phyloP scores from a whole-genome alignment of 1,140 invertebrate species.

The Copidosoma floridanum region DNA sequence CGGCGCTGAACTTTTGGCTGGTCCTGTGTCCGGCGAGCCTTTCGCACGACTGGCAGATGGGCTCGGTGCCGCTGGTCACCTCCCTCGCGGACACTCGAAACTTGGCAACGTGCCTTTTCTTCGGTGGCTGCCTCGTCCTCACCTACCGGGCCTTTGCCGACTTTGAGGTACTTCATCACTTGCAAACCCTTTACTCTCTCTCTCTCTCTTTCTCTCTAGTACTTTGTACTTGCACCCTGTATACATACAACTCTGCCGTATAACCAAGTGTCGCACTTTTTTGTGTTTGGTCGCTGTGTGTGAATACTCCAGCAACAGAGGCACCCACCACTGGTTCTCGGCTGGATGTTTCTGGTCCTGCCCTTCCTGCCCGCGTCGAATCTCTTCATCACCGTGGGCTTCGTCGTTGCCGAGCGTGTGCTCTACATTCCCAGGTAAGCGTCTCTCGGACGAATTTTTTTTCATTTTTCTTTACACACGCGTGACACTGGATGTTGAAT shows the following conservation, averaged over 20 bases:
- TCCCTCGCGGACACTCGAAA: conserved; percentile 69
- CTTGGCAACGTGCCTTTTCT: conserved; percentile 68
- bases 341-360: conserved; percentile 67
- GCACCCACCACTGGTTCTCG: conserved; percentile 64
- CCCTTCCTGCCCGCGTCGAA: conserved; percentile 87
- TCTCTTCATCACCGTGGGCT: conserved; percentile 84
- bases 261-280: no score
- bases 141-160: conserved; percentile 64
- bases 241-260: no score
- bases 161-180: conserved; percentile 61
- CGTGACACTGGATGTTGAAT: no score
- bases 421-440: conserved; percentile 83
- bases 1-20: conserved; percentile 79
- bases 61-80: conserved; percentile 74
- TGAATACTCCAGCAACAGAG: conserved; percentile 59
- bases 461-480: no score
- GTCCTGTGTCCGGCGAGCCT: conserved; percentile 73
- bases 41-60: conserved; percentile 88
- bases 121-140: conserved; percentile 61
- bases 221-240: no score
- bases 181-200: no score
- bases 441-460: no score
- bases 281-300: no score
- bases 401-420: conserved; percentile 87
- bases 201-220: no score